Percentiles rank a stretch among this genome's conserved stretches.
Conservation (phyloP, 2,888 invertebrate genomes). For the Urechis unicinctus region DNA sequence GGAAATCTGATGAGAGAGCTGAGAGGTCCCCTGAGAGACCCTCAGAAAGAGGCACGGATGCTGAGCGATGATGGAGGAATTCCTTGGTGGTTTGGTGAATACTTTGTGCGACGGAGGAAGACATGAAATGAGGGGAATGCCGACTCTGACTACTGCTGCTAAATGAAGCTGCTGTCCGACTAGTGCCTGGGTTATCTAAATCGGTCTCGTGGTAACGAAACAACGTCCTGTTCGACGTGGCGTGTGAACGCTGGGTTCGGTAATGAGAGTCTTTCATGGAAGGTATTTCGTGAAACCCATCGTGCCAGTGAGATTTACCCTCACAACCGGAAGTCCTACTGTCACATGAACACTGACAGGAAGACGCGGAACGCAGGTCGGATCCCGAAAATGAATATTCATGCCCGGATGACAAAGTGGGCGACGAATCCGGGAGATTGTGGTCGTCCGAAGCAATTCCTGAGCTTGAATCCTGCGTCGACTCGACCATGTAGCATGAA, state of each 20-base stretch:
- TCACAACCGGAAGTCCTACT: too few species aligned
- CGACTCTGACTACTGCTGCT: not conserved
- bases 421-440: slow-evolving; percentile 6
- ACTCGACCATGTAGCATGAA: slow-evolving; percentile 7
- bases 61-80: not conserved
- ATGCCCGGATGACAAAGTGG: not conserved
- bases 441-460: slow-evolving; percentile 38
- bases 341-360: too few species aligned
- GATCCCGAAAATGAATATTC: not conserved
- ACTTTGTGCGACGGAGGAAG: not conserved
- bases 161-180: too few species aligned
- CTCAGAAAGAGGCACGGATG: not conserved
- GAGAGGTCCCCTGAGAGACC: too few species aligned
- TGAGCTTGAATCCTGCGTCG: slow-evolving; percentile 41
- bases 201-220: not conserved
- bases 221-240: not conserved
- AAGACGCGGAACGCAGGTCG: not conserved
- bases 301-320: too few species aligned
- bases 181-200: not conserved
- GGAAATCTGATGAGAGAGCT: too few species aligned
- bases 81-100: not conserved
- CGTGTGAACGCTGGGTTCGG: not conserved
- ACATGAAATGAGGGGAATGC: not conserved
- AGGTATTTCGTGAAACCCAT: too few species aligned
- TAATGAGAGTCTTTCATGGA: too few species aligned